phyloP scores from a whole-genome alignment of 2,797 vertebrate species.

The Dendrocincla fuliginosa region DNA sequence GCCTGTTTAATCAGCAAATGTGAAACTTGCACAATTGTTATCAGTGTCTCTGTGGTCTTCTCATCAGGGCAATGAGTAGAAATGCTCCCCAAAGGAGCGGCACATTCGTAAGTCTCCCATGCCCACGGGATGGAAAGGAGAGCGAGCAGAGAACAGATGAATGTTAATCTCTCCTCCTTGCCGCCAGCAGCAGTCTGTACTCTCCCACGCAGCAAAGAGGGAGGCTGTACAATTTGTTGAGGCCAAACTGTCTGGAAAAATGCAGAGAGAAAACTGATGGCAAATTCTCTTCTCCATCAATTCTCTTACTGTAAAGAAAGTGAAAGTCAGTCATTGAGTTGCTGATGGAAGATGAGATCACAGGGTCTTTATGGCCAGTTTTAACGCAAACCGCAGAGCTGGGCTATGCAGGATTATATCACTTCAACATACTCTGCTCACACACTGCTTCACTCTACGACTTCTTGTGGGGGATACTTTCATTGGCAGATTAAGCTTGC shows the following conservation, averaged over 20 bases:
- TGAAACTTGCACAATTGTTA: neutral
- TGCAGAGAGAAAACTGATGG: neutral
- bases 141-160: conserved; percentile 22
- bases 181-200: conserved; percentile 50
- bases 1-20: neutral
- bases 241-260: conserved; percentile 41
- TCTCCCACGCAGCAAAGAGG: conserved; percentile 54
- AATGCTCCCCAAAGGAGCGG: neutral
- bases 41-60: neutral
- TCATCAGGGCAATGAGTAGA: neutral
- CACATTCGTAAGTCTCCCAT: neutral
- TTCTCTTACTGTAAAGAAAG: neutral
- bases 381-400: neutral
- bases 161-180: conserved; percentile 35
- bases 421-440: neutral
- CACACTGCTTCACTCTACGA: neutral
- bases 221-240: conserved; percentile 32
- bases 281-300: neutral
- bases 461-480: neutral
- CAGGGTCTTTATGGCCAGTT: neutral
- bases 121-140: conserved; percentile 4
- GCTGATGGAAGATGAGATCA: neutral
- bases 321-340: neutral
- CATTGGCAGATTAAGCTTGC: neutral
- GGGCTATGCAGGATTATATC: neutral